phyloP scores from a whole-genome alignment of 2,888 invertebrate genomes.

The Oscheius sp. region DNA sequence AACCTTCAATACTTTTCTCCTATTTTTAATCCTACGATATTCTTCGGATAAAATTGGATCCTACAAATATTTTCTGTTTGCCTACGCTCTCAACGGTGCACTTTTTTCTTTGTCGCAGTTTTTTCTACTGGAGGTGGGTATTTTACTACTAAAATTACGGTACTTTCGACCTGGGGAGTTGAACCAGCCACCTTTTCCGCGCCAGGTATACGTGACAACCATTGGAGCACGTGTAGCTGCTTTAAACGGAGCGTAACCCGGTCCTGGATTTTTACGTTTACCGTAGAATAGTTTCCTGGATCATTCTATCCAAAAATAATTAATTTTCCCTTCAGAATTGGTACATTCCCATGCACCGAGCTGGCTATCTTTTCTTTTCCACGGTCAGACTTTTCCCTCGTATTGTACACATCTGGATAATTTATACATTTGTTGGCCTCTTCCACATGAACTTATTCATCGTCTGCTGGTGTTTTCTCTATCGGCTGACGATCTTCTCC shows the following conservation, averaged over 20 bases:
- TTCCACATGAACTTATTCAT: slow-evolving; percentile 15
- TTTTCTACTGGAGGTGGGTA: not conserved
- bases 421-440: slow-evolving; percentile 1
- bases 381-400: not conserved
- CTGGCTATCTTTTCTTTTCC: slow-evolving; percentile 6
- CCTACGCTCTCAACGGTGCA: slow-evolving; percentile 5
- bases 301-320: not conserved
- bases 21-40: not conserved
- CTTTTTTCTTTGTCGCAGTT: not conserved
- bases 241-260: not conserved
- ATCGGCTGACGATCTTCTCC: slow-evolving; percentile 10
- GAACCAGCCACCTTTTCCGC: too few species aligned
- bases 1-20: not conserved
- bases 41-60: slow-evolving; percentile 3
- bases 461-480: slow-evolving; percentile 18
- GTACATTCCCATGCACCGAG: not conserved
- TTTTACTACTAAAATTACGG: too few species aligned
- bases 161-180: too few species aligned
- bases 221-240: too few species aligned
- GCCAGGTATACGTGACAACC: too few species aligned
- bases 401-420: not conserved
- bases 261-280: not conserved
- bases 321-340: slow-evolving; percentile 4
- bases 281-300: too few species aligned
- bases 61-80: slow-evolving; percentile 18